Base-by-base conservation (phyloP, 1,140 invertebrate genomes). In the Stenopsyche tienmushanensis region DNA sequence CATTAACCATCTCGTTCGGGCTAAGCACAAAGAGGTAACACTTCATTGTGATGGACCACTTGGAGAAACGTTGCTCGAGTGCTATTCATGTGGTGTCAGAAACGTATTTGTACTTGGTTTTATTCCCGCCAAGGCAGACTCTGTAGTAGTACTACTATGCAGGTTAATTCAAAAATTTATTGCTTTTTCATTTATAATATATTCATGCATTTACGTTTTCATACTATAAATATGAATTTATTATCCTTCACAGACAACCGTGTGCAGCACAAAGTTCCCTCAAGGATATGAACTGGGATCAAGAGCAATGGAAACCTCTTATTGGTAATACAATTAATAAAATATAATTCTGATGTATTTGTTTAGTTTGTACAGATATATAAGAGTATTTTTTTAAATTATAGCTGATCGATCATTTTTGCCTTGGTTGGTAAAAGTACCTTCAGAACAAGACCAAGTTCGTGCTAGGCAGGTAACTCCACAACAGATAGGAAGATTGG, bases 201-300 rank as follows among this genome's bases (percentile, higher is more conserved):
- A 45, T n/a, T 20, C 9, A 26, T 55, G 13, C 13, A 39, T 52
- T 52, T 50, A 23, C 49, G 21, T 20, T 10, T 67, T 49, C 45
- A 21, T 23, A 52, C 20, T 34, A 42, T 23, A 55, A 55, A 63
- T 67, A 50, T 52, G 49, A n/a, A 45, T 9, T 45, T 17, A 25
- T 13, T 57, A 34, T 62, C 45, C 15, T 44, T 64, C 69, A 39
- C 64, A 82, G 81, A 1, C 94, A 98, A 81, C 97, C 97, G 3
- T 99, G 98, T 82, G 96, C 97, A 54, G 92, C 95, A 3, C 94
- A 98, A 77, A 96, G 90, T 75, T 96, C 93, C 34, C 80, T 97
- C 8, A 97, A 98, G 78, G 97, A 99, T 76, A 97, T 97, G 92
- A 99, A 99, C 77, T 99, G 97, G 95, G 96, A 98, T 83, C 94